Percentiles rank a stretch among this genome's conserved stretches.
Evolutionary conservation across 2,113 vertebrate genomes (phyloP).

Genomic region (Hypocryptadius cinnamomeus): DNA sequence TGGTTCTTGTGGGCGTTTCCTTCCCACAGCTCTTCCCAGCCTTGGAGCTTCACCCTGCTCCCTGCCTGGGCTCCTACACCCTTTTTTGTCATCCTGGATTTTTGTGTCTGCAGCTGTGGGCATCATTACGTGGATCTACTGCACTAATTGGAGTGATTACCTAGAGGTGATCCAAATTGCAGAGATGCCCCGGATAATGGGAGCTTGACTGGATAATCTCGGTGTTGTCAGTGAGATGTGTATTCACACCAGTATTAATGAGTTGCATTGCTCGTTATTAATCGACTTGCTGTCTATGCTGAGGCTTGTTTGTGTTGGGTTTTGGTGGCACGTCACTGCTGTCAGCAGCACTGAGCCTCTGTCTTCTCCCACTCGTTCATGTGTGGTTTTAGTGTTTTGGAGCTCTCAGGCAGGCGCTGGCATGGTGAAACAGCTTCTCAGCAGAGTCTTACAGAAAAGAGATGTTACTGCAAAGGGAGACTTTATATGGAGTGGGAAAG

Average conservation of each 20-base stretch:
- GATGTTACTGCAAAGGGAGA: neutral
- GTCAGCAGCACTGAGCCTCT: neutral
- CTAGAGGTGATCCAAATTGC: neutral
- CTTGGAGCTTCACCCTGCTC: neutral
- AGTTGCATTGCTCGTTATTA: neutral
- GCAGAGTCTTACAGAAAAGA: neutral
- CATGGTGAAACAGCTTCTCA: conserved; percentile 4
- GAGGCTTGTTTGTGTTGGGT: neutral
- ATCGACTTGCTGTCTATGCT: neutral
- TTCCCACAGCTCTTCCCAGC: neutral
- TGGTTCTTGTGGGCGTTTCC: neutral
- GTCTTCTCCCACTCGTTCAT: neutral
- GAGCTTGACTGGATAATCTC: neutral
- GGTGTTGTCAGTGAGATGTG: neutral
- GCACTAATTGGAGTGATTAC: neutral
- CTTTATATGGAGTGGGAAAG: neutral
- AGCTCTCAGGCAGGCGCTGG: neutral
- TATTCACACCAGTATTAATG: neutral
- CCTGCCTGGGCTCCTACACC: neutral
- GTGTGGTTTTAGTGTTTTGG: neutral
- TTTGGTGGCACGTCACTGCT: neutral
- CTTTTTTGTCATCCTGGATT: neutral
- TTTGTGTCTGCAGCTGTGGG: neutral
- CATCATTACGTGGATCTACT: rapidly evolving
- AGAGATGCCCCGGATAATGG: neutral